Evolutionary conservation across 2,797 vertebrate genomes (phyloP), one percentile per base, ranked within the genome.

Genomic region (Cottoperca gobio): DNA sequence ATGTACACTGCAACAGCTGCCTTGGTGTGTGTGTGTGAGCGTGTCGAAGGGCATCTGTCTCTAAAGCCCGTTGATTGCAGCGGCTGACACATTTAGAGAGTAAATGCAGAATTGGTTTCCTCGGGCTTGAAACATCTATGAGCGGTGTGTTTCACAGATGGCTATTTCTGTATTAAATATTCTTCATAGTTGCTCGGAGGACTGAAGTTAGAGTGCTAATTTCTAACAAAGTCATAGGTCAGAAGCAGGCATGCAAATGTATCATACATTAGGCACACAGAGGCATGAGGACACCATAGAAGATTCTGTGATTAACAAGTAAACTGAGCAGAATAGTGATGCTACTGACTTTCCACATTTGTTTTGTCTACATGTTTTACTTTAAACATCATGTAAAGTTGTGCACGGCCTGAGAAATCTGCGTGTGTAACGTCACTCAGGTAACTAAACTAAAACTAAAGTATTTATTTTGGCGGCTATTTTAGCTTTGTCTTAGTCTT

Each of bases 1-100:
- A 86, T 86, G 83, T 79, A 82, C 82, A 83, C 79, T 82, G 84
- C 83, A 91, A 83, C 94, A 94, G 91, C 92, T 93, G 92, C 82
- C 88, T 75, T 67, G 26, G 77, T 83, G 78, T 70, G 60, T 78
- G 69, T 71, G 68, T 74, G 67, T 49, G 76, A 60, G 59, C 55
- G 69, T 79, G 79, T 39, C 33, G 67, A 79, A 76, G 67, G 82
- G 64, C 84, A 85, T 88, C 78, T 88, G 79, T 86, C 79, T 87
- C 58, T 48, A 35, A 81, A 88, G 63, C 67, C 53, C 73, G 7
- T 70, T 85, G 81, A 83, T 78, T 79, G 70, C 71, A 79, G 55
- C 28, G 42, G 60, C 66, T 63, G 55, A 84, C 78, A 84, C 75
- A 84, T 76, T 86, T 61, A 61, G 68, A 61, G 68, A 72, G 73